Evolutionary conservation across 2,797 vertebrate species (phyloP).

Genomic region (Chromobotia macracanthus): DNA sequence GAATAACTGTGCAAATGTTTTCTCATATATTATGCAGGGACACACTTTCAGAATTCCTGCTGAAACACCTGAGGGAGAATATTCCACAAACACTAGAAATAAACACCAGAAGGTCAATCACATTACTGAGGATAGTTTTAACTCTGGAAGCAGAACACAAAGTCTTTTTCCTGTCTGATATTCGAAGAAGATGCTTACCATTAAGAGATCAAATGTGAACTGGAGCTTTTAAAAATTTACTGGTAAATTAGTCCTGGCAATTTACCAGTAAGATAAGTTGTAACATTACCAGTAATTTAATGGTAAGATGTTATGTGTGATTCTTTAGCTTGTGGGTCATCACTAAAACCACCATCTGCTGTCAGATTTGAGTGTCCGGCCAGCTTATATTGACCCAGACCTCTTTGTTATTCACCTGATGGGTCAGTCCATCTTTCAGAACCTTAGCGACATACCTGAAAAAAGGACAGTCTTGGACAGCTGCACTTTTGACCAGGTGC

Average conservation of each 20-base stretch:
- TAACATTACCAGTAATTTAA: too few relatives aligned
- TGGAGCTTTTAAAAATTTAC: too few relatives aligned
- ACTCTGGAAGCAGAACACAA: too few relatives aligned
- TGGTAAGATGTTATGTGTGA: too few relatives aligned
- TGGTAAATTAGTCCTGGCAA: too few relatives aligned
- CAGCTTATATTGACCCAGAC: conserved; percentile 93
- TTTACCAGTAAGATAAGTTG: too few relatives aligned
- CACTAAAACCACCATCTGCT: conserved; percentile 94
- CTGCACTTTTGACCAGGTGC: too few relatives aligned
- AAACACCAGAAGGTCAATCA: neutral
- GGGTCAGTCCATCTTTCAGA: conserved; percentile 88
- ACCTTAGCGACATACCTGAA: conserved; percentile 91
- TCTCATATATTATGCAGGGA: neutral
- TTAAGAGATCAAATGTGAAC: too few relatives aligned
- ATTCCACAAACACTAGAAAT: neutral
- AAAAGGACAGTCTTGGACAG: too few relatives aligned
- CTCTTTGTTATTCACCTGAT: conserved; percentile 93
- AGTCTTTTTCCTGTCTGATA: neutral
- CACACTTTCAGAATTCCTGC: neutral
- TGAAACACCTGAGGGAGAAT: neutral
- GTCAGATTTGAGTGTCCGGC: conserved; percentile 91
- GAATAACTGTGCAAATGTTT: conserved; percentile 1
- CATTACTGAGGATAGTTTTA: neutral
- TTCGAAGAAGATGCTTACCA: too few relatives aligned
- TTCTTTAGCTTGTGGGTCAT: conserved; percentile 96